Conservation (phyloP, 23 tunicate genomes). For the Ascidia mentula region DNA sequence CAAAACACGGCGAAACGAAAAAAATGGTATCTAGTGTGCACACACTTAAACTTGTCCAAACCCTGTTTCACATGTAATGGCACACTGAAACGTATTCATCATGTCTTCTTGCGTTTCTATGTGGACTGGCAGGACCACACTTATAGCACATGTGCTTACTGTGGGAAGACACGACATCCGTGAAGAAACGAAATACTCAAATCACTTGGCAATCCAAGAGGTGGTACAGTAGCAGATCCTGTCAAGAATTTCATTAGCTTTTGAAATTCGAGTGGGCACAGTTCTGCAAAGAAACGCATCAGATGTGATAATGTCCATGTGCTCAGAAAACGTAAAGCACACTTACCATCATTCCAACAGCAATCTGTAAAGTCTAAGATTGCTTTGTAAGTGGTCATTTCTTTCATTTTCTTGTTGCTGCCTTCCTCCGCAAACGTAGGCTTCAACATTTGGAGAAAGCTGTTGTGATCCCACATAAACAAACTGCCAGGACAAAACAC, state of each 20-base stretch:
- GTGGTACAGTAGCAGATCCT: background rate
- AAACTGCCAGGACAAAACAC: background rate
- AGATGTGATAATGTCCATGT: no score
- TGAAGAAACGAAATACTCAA: background rate
- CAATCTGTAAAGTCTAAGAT: background rate
- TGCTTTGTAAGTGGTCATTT: background rate
- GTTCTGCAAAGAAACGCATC: no score
- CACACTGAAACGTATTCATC: background rate
- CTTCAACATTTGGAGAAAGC: background rate
- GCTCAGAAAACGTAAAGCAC: no score
- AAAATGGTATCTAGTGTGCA: no score
- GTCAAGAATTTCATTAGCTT: background rate
- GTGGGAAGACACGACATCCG: background rate
- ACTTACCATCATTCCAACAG: background rate
- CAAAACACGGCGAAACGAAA: no score
- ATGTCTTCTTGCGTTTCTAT: background rate
- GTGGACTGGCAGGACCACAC: background rate
- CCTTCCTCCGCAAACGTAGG: background rate
- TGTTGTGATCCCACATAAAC: background rate
- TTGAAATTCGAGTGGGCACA: no score
- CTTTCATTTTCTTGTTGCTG: background rate
- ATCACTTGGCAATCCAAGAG: background rate
- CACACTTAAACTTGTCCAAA: background rate
- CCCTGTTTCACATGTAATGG: background rate
- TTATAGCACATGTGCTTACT: background rate